phyloP scores from a whole-genome alignment of 92 coral and sea anemone genomes.

The Galaxea fascicularis region DNA sequence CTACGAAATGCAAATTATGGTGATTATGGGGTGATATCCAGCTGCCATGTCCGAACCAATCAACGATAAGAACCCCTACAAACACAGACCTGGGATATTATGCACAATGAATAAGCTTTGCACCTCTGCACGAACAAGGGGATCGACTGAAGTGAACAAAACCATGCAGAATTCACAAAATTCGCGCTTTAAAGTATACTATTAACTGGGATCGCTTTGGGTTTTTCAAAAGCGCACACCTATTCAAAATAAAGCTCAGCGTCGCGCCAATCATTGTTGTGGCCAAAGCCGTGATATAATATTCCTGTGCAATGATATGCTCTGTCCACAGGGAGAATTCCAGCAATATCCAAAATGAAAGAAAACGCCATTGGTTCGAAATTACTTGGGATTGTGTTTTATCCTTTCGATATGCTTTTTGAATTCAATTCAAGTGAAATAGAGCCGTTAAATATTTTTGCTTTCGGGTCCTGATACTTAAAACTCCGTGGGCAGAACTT shows the following conservation, averaged over 20 bases:
- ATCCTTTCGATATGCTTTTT: background rate
- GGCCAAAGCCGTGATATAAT: background rate
- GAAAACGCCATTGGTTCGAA: background rate
- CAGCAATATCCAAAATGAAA: background rate
- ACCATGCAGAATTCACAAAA: background rate
- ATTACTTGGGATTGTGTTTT: too few species aligned
- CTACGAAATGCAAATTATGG: constrained; percentile 63
- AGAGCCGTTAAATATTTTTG: background rate
- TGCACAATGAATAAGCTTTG: constrained; percentile 29
- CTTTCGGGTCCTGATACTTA: background rate
- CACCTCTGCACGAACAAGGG: constrained; percentile 26
- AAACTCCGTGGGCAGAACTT: background rate
- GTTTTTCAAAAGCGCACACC: background rate
- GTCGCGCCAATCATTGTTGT: background rate
- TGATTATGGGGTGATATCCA: constrained; percentile 59
- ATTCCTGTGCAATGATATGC: background rate
- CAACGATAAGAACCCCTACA: constrained; percentile 14
- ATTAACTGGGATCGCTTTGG: background rate
- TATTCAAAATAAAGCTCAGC: background rate
- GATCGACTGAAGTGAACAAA: constrained; percentile 26
- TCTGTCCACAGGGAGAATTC: background rate
- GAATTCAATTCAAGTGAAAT: background rate
- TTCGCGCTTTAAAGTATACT: background rate
- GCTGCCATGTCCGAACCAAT: constrained; percentile 77
- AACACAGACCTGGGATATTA: constrained; percentile 28